These are phyloP conservation scores for Rhea pennata DNA, from an alignment of 2,113 vertebrate species.

Conservation along the genomic window DNA sequence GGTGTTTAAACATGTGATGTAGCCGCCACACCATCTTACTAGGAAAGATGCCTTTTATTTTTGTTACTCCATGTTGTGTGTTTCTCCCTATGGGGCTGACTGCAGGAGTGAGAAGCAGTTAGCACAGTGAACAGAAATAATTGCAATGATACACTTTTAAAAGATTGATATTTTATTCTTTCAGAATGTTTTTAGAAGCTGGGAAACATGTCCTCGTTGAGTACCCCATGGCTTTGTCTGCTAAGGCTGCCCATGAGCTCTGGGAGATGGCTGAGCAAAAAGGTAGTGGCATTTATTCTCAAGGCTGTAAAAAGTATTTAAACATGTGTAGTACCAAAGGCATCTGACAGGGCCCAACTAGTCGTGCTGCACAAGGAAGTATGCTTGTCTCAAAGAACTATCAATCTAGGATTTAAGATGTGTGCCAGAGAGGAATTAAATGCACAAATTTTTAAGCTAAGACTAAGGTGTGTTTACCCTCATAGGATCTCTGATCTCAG, in stretches of 20 bases:
- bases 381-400: neutral
- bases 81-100: neutral
- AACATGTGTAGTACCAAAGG: neutral
- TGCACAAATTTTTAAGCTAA: neutral
- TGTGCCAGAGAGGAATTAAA: neutral
- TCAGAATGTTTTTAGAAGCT: constrained; percentile 87
- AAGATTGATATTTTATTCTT: constrained; percentile 7
- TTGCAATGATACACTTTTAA: neutral
- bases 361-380: neutral
- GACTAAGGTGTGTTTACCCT: neutral
- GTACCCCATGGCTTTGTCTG: constrained; percentile 88
- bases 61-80: neutral
- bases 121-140: neutral
- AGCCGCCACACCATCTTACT: neutral
- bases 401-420: neutral
- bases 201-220: constrained; percentile 95
- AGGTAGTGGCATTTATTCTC: constrained; percentile 75
- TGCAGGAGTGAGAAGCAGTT: neutral
- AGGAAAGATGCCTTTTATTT: neutral
- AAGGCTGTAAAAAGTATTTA: neutral
- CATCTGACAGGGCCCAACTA: neutral
- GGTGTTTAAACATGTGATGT: neutral
- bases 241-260: constrained; percentile 81
- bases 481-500: neutral
- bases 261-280: constrained; percentile 85